phyloP scores from a whole-genome alignment of 2,113 vertebrate genomes.

The Pseudopodoces humilis region DNA sequence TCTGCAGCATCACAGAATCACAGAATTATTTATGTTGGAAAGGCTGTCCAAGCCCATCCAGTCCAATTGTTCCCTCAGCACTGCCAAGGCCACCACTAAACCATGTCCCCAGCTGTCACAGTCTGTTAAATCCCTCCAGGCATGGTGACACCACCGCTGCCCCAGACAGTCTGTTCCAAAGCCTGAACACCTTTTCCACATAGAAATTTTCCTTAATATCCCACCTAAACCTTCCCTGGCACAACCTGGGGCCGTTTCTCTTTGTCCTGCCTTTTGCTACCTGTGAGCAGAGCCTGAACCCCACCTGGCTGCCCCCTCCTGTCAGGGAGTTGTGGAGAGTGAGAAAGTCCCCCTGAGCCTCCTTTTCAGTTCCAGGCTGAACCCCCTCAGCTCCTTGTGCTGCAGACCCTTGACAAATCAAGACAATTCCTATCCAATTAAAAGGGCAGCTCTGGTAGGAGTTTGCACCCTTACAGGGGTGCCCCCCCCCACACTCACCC shows the following conservation, averaged over 20 bases:
- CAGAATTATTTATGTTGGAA: neutral
- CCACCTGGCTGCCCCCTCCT: neutral
- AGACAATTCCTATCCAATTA: neutral
- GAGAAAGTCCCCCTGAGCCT: accelerated
- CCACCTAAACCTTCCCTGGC: neutral
- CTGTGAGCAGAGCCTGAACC: neutral
- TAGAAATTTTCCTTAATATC: neutral
- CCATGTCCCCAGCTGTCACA: neutral
- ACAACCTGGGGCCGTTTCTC: neutral
- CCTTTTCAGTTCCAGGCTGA: neutral
- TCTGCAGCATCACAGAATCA: neutral
- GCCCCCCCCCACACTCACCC: too few species aligned
- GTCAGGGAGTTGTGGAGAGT: neutral
- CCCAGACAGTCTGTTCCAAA: neutral
- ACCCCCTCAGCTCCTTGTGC: neutral
- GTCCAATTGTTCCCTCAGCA: neutral
- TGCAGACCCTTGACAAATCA: neutral
- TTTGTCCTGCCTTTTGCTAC: neutral
- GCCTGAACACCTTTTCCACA: neutral
- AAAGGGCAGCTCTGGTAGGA: neutral
- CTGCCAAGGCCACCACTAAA: neutral
- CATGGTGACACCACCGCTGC: neutral
- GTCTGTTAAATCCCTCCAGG: neutral
- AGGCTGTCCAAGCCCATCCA: neutral
- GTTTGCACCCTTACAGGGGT: neutral